Base-by-base conservation (phyloP, 2,113 vertebrate species). In the Acrocephalus arundinaceus region DNA sequence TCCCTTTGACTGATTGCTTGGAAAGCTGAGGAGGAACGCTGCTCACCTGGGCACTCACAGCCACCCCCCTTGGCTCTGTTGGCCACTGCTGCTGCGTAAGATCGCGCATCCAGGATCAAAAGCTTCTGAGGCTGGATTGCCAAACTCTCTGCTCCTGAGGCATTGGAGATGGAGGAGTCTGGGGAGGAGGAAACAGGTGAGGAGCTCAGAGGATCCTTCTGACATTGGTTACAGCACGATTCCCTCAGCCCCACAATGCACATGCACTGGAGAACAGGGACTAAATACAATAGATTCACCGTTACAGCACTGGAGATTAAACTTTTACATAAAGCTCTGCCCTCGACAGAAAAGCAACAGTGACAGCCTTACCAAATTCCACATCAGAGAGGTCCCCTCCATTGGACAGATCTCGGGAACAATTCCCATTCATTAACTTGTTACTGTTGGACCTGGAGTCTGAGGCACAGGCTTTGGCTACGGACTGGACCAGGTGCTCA, bases 51-150 rank as follows among this genome's bases (percentile, higher is more conserved):
- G 90, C 99, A 99, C 93, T 99, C 99, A 30, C 99, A 99, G 95
- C 99, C 99, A 52, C 99, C 99, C 7, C 99, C 99, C 96, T 99
- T 99, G 96, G 99, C 99, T 93, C 99, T 96, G 98, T 99, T 99
- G 6, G 99, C 99, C 78, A 99, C 99, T 1, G 99, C 99, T 2
- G 99, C 99, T 20, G 99, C 99, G 5, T 99, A 99, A 7, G 99
- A 99, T 21, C 99, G 97, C 1, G 99, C 99, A 1, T 99, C 99
- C 93, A 99, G 94, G 95, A 99, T 99, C 87, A 99, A 91, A 76
- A 99, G 98, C 96, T 99, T 99, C 97, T 99, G 99, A 13, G 98
- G 98, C 82, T 99, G 98, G 71, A 98, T 98, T 23, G 98, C 97
- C 97, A 99, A 89, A 25, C 97, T 98, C 94, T 99, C 99, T 90